Percentiles rank a stretch among this genome's conserved stretches.
Conservation (phyloP, 2,113 vertebrate species). For the Progne subis region DNA sequence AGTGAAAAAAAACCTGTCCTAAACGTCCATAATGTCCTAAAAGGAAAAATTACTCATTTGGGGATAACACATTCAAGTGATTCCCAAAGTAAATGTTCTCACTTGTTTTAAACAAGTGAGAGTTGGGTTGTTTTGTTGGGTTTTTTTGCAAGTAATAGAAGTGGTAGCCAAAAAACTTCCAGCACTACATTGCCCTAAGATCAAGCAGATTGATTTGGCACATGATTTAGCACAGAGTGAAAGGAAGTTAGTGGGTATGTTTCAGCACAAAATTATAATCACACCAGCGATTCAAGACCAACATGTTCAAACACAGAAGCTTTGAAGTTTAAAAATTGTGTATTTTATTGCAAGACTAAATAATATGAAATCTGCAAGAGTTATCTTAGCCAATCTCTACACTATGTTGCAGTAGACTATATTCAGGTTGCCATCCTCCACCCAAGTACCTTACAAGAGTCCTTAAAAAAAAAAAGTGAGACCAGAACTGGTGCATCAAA, state of each 20-base stretch:
- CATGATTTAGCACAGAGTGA: neutral
- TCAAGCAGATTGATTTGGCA: neutral
- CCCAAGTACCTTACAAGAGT: neutral
- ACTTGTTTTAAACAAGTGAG: neutral
- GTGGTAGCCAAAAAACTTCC: neutral
- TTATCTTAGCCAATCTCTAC: neutral
- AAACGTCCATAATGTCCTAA: neutral
- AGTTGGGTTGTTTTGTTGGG: fast-evolving
- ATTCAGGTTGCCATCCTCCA: neutral
- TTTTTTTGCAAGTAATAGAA: neutral
- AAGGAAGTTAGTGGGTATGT: neutral
- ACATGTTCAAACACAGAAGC: neutral
- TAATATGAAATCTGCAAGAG: neutral
- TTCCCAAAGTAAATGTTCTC: neutral
- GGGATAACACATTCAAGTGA: neutral
- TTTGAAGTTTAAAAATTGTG: neutral
- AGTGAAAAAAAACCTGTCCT: neutral
- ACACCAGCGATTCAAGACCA: neutral
- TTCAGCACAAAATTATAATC: neutral
- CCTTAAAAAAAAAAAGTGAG: neutral
- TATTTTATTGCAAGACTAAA: neutral
- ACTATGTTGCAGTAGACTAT: neutral
- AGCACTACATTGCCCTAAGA: neutral
- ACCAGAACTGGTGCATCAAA: neutral
- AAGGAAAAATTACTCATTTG: neutral